A percentile compares a stretch with the other conserved stretches of the same genome.
Evolutionary conservation across 2,888 invertebrate genomes (phyloP).

Genomic region (Nemoura dubitans): DNA sequence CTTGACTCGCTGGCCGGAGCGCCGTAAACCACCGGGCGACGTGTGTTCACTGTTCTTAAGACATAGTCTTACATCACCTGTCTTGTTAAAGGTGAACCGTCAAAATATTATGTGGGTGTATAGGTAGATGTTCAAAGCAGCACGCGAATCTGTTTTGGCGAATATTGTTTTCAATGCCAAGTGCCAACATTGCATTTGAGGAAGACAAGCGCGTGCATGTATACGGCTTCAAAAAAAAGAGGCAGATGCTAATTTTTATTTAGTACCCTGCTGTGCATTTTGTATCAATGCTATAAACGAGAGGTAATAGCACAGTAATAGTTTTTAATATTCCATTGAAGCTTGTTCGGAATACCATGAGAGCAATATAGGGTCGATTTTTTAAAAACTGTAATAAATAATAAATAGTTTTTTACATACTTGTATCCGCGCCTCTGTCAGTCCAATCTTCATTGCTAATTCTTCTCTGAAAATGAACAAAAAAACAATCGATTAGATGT

Average conservation of each 20-base stretch:
- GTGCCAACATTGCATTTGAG: background rate
- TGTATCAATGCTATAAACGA: too few relatives aligned
- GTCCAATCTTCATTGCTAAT: constrained; percentile 92
- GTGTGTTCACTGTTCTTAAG: background rate
- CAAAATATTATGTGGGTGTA: background rate
- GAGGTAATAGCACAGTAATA: too few relatives aligned
- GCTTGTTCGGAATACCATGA: background rate
- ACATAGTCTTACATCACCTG: background rate
- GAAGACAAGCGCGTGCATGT: background rate
- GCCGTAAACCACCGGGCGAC: background rate
- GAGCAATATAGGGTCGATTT: too few relatives aligned
- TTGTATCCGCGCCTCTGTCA: constrained; percentile 95
- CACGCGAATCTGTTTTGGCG: background rate
- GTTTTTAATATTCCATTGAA: too few relatives aligned
- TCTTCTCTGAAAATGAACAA: constrained; percentile 82
- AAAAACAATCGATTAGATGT: constrained; percentile 48
- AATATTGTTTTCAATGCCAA: constrained; percentile 2
- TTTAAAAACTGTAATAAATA: too few relatives aligned
- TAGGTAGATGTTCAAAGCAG: background rate
- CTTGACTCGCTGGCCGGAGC: background rate
- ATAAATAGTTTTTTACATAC: too few relatives aligned
- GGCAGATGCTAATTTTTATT: background rate
- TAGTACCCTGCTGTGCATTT: background rate
- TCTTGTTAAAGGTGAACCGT: background rate
- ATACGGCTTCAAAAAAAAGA: background rate